Percentiles rank a stretch among this genome's conserved stretches.
Conservation (phyloP, 2,888 invertebrate species). For the Baccha elongata region DNA sequence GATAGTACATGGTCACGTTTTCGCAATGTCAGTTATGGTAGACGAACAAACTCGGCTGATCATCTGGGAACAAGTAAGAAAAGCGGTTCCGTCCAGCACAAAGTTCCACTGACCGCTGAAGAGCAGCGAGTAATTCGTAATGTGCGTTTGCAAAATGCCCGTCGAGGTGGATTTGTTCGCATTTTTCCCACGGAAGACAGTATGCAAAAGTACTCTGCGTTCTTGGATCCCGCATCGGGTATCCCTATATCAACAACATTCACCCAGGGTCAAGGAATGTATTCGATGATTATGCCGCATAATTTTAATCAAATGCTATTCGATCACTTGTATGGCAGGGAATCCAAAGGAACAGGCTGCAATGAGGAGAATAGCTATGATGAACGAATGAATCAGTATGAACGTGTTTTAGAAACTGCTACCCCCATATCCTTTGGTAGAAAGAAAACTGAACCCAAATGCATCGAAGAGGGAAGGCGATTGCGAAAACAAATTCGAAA, state of each 20-base stretch:
- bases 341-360: constrained; percentile 54
- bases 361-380: constrained; percentile 77
- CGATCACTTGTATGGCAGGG: constrained; percentile 88
- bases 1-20: constrained; percentile 80
- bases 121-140: constrained; percentile 90
- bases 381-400: constrained; percentile 83
- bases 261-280: constrained; percentile 84
- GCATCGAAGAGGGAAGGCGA: constrained; percentile 79
- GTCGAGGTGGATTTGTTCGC: constrained; percentile 93
- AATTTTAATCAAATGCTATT: constrained; percentile 91
- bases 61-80: constrained; percentile 76
- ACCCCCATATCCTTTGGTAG: constrained; percentile 78
- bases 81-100: constrained; percentile 58
- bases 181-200: constrained; percentile 95
- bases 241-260: constrained; percentile 88
- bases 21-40: constrained; percentile 83
- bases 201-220: constrained; percentile 92
- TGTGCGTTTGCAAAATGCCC: constrained; percentile 89
- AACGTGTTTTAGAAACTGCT: constrained; percentile 79
- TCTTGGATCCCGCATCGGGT: constrained; percentile 89
- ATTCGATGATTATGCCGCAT: constrained; percentile 85
- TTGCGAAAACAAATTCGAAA: constrained; percentile 81
- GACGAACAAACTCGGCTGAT: constrained; percentile 90
- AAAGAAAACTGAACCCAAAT: constrained; percentile 80
- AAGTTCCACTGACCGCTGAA: constrained; percentile 86